phyloP scores from a whole-genome alignment of 1,140 invertebrate species.

The Drosophila orosa region DNA sequence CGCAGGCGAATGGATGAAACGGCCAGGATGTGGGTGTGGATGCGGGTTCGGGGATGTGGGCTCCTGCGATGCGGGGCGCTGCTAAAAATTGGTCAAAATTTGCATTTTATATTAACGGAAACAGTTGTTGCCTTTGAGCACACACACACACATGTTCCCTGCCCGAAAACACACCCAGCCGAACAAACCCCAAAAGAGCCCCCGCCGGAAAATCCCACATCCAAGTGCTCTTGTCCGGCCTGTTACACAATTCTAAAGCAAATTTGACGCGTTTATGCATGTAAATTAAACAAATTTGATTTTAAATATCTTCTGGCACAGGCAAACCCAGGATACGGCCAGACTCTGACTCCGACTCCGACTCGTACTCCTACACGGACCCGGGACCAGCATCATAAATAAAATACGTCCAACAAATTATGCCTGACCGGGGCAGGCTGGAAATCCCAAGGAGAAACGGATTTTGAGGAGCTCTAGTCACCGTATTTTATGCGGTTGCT shows the following conservation, averaged over 20 bases:
- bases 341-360: neutral
- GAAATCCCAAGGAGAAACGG: conserved; percentile 21
- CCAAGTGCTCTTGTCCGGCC: conserved; percentile 41
- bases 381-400: conserved; percentile 44
- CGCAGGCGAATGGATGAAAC: conserved; percentile 51
- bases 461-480: conserved; percentile 57
- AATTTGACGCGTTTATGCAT: conserved; percentile 83
- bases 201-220: conserved; percentile 25
- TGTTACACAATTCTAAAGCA: conserved; percentile 75
- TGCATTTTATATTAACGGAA: conserved; percentile 83
- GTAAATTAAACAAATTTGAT: conserved; percentile 83
- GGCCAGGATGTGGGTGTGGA: conserved; percentile 9
- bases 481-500: conserved; percentile 64
- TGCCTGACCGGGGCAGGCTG: conserved; percentile 13
- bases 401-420: conserved; percentile 50
- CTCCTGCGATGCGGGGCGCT: conserved; percentile 44
- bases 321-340: conserved; percentile 26
- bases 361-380: neutral
- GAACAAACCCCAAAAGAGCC: conserved; percentile 5
- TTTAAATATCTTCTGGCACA: conserved; percentile 80
- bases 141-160: conserved; percentile 56
- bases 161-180: conserved; percentile 1
- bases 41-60: neutral
- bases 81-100: conserved; percentile 78
- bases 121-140: conserved; percentile 81